These are phyloP conservation scores for Rhagoletis pomonella DNA, from an alignment of 1,140 invertebrate genomes.

Conservation along the genomic window DNA sequence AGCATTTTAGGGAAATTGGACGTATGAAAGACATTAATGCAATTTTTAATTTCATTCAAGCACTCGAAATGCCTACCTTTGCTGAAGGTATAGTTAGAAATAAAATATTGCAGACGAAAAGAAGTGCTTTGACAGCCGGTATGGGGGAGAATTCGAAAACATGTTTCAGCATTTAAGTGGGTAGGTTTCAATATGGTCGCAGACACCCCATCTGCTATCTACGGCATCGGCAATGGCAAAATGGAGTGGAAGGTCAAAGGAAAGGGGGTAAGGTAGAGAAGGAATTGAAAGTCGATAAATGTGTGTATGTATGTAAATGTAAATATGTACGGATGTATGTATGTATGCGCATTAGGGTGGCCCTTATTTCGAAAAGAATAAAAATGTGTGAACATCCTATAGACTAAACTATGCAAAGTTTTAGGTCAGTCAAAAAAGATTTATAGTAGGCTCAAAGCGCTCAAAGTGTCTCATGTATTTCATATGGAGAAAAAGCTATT, in stretches of 20 bases:
- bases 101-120: not conserved
- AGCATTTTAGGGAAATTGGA: conserved; percentile 49
- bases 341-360: no score
- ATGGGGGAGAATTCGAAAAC: conserved; percentile 13
- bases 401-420: no score
- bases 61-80: conserved; percentile 5
- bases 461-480: no score
- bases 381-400: no score
- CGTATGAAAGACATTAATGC: conserved; percentile 46
- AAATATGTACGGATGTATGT: no score
- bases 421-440: no score
- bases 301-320: not conserved
- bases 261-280: not conserved
- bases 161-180: conserved; percentile 27
- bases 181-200: conserved; percentile 42
- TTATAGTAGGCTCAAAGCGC: no score
- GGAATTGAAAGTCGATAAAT: conserved; percentile 21
- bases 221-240: conserved; percentile 16
- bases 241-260: not conserved
- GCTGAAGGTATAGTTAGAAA: not conserved
- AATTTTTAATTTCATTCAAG: conserved; percentile 40
- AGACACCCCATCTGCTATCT: not conserved
- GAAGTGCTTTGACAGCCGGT: not conserved
- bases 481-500: no score
- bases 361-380: no score